A percentile compares a stretch with the other conserved stretches of the same genome.
Evolutionary conservation across 2,888 invertebrate genomes (phyloP).

Genomic region (Ennomos erosarius): DNA sequence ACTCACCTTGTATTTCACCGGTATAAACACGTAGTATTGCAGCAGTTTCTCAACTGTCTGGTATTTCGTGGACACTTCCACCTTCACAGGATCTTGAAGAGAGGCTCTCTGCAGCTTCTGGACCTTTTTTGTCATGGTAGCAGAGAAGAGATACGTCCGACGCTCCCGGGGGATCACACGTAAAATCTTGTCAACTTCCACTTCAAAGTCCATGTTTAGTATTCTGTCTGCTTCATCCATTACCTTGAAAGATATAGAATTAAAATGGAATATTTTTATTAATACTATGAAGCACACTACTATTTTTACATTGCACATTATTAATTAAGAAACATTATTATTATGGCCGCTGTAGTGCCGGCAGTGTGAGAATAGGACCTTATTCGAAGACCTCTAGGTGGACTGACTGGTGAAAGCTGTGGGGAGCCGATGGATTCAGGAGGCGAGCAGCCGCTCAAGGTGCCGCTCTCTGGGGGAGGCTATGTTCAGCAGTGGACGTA

Average conservation of each 20-base stretch:
- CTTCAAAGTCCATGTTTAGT: constrained; percentile 99
- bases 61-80: constrained; percentile 98
- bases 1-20: constrained; percentile 95
- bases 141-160: constrained; percentile 97
- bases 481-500: no score
- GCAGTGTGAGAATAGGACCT: no score
- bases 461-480: no score
- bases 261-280: no score
- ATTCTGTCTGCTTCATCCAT: constrained; percentile 99
- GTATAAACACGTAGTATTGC: constrained; percentile 98
- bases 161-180: constrained; percentile 95
- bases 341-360: neutral
- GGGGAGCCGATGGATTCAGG: no score
- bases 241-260: constrained; percentile 81
- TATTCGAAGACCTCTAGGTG: no score
- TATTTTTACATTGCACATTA: no score
- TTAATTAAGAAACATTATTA: no score
- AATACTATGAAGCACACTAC: no score
- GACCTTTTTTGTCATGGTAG: constrained; percentile 99
- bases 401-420: no score
- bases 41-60: constrained; percentile 98
- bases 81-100: constrained; percentile 96
- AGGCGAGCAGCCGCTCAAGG: no score
- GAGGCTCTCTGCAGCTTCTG: constrained; percentile 98
- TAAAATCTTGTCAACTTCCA: constrained; percentile 98